Conservation (phyloP, 2,888 invertebrate genomes). For the Himalopsyche kuldschensis region DNA sequence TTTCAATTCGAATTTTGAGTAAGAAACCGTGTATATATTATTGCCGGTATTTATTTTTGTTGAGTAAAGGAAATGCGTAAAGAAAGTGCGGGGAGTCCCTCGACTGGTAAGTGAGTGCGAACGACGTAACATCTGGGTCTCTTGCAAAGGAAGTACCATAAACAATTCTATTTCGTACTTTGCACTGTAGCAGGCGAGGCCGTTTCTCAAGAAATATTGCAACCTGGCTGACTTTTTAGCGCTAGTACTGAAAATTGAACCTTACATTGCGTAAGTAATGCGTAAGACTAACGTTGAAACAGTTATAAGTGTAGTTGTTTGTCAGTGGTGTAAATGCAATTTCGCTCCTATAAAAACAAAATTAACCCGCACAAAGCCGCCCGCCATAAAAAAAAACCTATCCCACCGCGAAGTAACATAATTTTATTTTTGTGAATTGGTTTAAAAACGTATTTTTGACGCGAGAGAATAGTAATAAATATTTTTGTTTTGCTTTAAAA, state of each 20-base stretch:
- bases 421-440: no score
- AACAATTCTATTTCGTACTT: not conserved
- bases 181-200: not conserved
- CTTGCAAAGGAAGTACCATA: not conserved
- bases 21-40: not conserved
- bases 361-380: no score
- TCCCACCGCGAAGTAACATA: no score
- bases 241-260: not conserved
- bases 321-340: no score
- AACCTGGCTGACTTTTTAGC: not conserved
- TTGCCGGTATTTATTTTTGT: not conserved
- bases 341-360: no score
- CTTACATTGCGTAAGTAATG: not conserved
- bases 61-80: not conserved
- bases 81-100: not conserved
- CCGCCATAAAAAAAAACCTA: no score
- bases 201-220: not conserved
- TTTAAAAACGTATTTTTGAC: no score
- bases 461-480: no score
- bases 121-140: not conserved
- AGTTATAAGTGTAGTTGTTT: no score
- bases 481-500: no score
- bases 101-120: not conserved
- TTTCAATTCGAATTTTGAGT: not conserved
- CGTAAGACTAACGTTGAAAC: no score